These are phyloP conservation scores for Hestina assimilis DNA, from an alignment of 1,140 invertebrate genomes.

Conservation along the genomic window DNA sequence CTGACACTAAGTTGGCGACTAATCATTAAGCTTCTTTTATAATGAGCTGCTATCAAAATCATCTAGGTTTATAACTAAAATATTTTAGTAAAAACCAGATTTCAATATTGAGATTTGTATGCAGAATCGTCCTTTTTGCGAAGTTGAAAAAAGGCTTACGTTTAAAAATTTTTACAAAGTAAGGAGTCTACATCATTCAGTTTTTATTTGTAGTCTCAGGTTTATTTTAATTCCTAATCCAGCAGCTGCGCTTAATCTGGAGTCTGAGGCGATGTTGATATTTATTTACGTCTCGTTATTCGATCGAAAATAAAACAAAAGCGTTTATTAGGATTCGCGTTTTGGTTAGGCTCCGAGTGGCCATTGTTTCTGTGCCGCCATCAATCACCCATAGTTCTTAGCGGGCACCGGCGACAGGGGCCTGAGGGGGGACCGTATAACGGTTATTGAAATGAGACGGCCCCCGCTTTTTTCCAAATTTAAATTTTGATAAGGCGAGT, in stretches of 20 bases:
- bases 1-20: too few species aligned
- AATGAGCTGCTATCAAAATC: too few species aligned
- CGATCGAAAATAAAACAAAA: conserved; percentile 73
- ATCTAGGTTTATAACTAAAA: too few species aligned
- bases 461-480: conserved; percentile 73
- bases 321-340: conserved; percentile 76
- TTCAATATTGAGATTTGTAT: too few species aligned
- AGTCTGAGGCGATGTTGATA: conserved; percentile 64
- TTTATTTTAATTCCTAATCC: conserved; percentile 25
- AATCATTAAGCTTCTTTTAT: too few species aligned
- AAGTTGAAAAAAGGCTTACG: not conserved
- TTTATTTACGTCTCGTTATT: conserved; percentile 70
- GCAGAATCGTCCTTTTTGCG: not conserved
- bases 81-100: too few species aligned
- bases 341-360: conserved; percentile 60
- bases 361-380: conserved; percentile 71
- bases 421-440: conserved; percentile 51
- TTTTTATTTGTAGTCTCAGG: conserved; percentile 11
- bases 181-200: not conserved
- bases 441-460: conserved; percentile 77
- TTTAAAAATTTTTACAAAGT: not conserved
- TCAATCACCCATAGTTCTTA: conserved; percentile 68
- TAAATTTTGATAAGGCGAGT: conserved; percentile 77
- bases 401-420: conserved; percentile 19
- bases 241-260: conserved; percentile 55